Base-by-base conservation (phyloP, 2,113 vertebrate genomes). In the Heliornis fulica region DNA sequence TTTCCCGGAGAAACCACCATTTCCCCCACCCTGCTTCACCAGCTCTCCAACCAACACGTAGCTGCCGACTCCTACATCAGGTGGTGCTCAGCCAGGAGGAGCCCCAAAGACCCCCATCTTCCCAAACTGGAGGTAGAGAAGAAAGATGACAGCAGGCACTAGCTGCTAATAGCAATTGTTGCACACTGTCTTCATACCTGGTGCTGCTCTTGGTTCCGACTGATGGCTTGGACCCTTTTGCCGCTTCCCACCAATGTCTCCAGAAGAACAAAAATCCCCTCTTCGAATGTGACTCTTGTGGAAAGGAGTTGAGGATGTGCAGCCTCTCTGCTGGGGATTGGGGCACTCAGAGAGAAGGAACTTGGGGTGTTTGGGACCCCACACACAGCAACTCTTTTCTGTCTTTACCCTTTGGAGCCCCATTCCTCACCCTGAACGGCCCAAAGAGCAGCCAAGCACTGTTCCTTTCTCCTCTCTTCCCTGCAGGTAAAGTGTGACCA, bases 401-500 rank as follows among this genome's bases (percentile, higher is more conserved):
- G 22, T 23, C 48, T 85, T 57, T 83, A 64, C 11, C 8, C 10
- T 60, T 56, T n/a, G 50, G 38, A 81, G 72, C 31, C 23, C 68
- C 32, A 10, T 40, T 59, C n/a, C 41, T 89, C 74, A 64, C 38
- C 34, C 23, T 10, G 41, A 19, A 74, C 51, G 17, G n/a, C 64
- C 28, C 45, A 71, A 9, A 9, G 57, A 78, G 28, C 66, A 89
- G 84, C 68, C 36, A 57, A 7, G 51, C 36, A 28, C 60, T 93
- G 63, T 91, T 46, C 23, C 18, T 22, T 80, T 86, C 36, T 90
- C 38, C 23, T 90, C 20, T 65, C 6, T 14, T 89, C 43, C 40
- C 56, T 41, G 3, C 91, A 99, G 99, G 98, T 99, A 8, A 99
- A 99, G 92, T 99, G 99, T 96, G 99, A 99, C 93, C 99, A 99